phyloP scores from a whole-genome alignment of 2,113 vertebrate species.

The Chiloscyllium plagiosum region DNA sequence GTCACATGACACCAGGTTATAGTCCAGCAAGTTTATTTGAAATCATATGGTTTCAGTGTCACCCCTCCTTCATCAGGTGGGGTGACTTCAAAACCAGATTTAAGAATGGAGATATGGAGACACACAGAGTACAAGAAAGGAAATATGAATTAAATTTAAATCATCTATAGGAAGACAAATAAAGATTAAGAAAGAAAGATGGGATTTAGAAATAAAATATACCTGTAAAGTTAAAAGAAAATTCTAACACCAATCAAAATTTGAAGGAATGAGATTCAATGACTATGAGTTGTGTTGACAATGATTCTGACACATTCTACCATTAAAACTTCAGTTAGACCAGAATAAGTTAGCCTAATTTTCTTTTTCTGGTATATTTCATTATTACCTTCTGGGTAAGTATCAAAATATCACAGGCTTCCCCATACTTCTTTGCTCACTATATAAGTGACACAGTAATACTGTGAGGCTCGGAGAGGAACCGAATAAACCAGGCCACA shows the following conservation, averaged over 20 bases:
- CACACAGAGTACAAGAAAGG: too few relatives aligned
- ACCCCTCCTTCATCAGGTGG: too few relatives aligned
- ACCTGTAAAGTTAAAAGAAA: background rate
- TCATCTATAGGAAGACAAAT: too few relatives aligned
- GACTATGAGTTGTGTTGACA: background rate
- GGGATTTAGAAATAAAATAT: too few relatives aligned
- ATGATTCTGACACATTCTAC: background rate
- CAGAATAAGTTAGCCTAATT: background rate
- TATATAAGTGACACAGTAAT: background rate
- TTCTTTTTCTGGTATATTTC: background rate
- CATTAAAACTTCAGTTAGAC: background rate
- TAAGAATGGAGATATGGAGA: too few relatives aligned
- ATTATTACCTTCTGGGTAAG: background rate
- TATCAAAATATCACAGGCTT: background rate
- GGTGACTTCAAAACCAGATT: too few relatives aligned
- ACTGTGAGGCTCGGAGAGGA: background rate
- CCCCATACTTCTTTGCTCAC: background rate
- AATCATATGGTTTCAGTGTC: too few relatives aligned
- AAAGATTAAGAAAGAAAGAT: too few relatives aligned
- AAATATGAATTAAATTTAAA: too few relatives aligned
- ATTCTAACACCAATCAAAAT: background rate
- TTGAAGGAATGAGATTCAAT: background rate
- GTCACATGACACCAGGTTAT: too few relatives aligned
- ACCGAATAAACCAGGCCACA: background rate
- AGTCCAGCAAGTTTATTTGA: too few relatives aligned